Conservation (phyloP, 2,797 vertebrate species). For the Manis pentadactyla region DNA sequence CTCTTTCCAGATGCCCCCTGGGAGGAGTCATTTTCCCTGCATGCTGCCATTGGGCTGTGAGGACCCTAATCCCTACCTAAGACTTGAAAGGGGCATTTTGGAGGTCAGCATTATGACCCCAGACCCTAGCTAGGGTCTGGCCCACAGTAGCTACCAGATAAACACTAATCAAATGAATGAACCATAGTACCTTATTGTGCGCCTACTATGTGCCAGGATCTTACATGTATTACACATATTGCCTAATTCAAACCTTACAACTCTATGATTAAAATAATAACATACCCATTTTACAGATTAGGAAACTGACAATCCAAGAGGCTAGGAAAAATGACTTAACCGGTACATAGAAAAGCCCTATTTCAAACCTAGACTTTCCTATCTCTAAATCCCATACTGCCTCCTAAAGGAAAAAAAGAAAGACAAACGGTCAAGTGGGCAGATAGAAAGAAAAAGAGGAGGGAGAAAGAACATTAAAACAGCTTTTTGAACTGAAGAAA, state of each 20-base stretch:
- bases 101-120: background rate
- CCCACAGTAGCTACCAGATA: background rate
- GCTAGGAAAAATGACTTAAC: background rate
- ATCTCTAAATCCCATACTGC: background rate
- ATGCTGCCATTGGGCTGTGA: background rate
- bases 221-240: background rate
- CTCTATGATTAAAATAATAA: background rate
- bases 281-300: conserved; percentile 5
- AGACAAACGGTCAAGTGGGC: background rate
- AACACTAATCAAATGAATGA: background rate
- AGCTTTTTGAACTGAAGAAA: background rate
- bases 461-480: background rate
- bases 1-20: background rate
- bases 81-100: background rate
- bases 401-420: background rate
- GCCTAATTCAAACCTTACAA: conserved; percentile 10
- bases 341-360: background rate
- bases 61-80: background rate
- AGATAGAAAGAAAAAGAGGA: background rate
- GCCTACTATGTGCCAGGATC: background rate
- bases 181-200: background rate
- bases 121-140: background rate
- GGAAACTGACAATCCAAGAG: background rate
- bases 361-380: background rate
- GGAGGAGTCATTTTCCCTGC: background rate